Evolutionary conservation across 2,888 invertebrate species (phyloP).

Genomic region (Drosophila tanythrix): DNA sequence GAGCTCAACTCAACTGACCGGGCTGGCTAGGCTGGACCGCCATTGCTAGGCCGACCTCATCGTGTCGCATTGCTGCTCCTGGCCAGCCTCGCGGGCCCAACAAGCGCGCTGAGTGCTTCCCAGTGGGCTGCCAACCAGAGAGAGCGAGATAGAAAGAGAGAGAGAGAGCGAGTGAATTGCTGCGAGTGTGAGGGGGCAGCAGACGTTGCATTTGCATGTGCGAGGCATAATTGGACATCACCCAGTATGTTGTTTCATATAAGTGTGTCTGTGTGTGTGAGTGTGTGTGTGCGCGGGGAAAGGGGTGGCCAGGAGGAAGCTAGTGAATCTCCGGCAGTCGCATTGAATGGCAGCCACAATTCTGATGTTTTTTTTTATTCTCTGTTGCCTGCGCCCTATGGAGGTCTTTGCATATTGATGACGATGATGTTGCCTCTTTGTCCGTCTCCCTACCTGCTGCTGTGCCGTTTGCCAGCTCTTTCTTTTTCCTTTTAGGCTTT

Average conservation of each 20-base stretch:
- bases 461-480: slow-evolving; percentile 13
- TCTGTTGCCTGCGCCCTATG: slow-evolving; percentile 22
- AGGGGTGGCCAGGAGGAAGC: slow-evolving; percentile 5
- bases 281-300: slow-evolving; percentile 1
- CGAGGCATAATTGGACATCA: slow-evolving; percentile 78
- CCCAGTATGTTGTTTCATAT: slow-evolving; percentile 47
- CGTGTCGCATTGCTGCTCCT: slow-evolving; percentile 74
- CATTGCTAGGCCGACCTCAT: slow-evolving; percentile 20
- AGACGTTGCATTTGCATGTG: slow-evolving; percentile 79
- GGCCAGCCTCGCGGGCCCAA: slow-evolving; percentile 72
- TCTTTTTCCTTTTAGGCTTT: slow-evolving; percentile 20
- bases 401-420: slow-evolving; percentile 76
- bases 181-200: neutral
- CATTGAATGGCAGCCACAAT: slow-evolving; percentile 68
- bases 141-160: neutral
- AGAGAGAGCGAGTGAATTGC: neutral
- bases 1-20: slow-evolving; percentile 28
- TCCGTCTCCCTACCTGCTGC: slow-evolving; percentile 16
- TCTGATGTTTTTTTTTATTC: slow-evolving; percentile 29
- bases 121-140: slow-evolving; percentile 28
- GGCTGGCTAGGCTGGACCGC: slow-evolving; percentile 7
- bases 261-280: slow-evolving; percentile 11
- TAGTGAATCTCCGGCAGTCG: slow-evolving; percentile 44
- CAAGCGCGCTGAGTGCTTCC: slow-evolving; percentile 74
- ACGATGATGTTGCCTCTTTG: slow-evolving; percentile 46